These are phyloP conservation scores for Otis tarda DNA, from an alignment of 2,113 vertebrate genomes.

Conservation along the genomic window DNA sequence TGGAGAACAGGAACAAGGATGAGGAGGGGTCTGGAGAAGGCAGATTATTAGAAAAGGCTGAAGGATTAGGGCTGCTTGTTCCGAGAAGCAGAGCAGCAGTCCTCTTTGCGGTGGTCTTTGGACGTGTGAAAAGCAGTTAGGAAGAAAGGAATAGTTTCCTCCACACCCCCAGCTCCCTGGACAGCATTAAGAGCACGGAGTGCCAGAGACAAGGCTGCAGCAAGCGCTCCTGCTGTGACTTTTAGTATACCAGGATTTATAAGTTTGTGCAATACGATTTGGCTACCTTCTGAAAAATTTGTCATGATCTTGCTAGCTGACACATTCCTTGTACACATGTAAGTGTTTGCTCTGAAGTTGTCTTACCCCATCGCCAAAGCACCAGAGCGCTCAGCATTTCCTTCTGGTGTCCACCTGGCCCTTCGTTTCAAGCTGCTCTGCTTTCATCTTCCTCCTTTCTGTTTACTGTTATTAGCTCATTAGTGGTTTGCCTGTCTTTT, in stretches of 20 bases:
- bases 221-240: background rate
- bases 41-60: background rate
- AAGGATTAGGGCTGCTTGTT: background rate
- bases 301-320: background rate
- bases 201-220: background rate
- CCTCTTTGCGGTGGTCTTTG: background rate
- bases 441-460: conserved; percentile 31
- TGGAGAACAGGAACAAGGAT: background rate
- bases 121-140: background rate
- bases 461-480: background rate
- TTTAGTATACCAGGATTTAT: background rate
- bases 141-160: background rate
- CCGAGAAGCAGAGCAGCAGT: background rate
- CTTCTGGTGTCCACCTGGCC: conserved; percentile 43
- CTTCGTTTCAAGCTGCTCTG: background rate
- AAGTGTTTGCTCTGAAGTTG: background rate
- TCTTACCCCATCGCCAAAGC: background rate
- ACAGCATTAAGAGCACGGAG: background rate
- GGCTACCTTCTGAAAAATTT: background rate
- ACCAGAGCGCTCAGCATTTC: background rate
- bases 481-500: background rate
- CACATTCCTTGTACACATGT: background rate
- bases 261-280: background rate
- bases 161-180: background rate
- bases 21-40: background rate